Evolutionary conservation across 1,140 invertebrate species (phyloP), one percentile per base, ranked within the genome.

Genomic region (Calycopis cecrops): DNA sequence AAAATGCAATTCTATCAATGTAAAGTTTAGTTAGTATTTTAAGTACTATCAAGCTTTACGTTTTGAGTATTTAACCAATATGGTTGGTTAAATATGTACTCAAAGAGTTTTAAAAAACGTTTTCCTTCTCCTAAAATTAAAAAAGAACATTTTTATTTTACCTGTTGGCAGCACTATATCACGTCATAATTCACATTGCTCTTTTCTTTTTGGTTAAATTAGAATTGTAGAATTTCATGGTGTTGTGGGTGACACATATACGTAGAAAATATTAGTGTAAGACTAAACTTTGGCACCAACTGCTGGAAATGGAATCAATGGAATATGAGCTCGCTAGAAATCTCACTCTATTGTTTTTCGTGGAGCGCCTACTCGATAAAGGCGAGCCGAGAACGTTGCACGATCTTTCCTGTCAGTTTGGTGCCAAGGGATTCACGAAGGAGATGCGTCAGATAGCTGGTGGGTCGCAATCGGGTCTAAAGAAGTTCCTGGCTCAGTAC

Each of bases 381-480:
- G 94, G 94, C 59, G 96, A 96, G 81, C 95, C 96, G 55, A 91
- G 97, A 76, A 98, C 97, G 44, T 89, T 99, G 62, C 97, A 99
- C 85, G 97, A 99, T 89, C 90, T 99, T 56, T 97, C 95, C 75
- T 99, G 97, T 88, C 96, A 98, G 87, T 98, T 98, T 87, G 96
- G 97, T 70, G 96, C 96, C 57, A 97, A 97, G 88, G 96, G 96
- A 51, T 98, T 98, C 78, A 97, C 96, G 3, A 97, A 97, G 90
- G 96, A 98, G 89, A 97, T 96, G 95, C 90, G 95, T 63, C 96
- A 97, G 88, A 98, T 98, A 67, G 96, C 96, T 71, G 97, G 97
- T 48, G 96, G 96, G 60, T 97, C 95, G 57, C 96, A 98, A 80
- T 96, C 95, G 71, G 97, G 96, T 44, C 89, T 99, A 17, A 96